Conservation (phyloP, 2,888 invertebrate species). For the Ellobium chinense region DNA sequence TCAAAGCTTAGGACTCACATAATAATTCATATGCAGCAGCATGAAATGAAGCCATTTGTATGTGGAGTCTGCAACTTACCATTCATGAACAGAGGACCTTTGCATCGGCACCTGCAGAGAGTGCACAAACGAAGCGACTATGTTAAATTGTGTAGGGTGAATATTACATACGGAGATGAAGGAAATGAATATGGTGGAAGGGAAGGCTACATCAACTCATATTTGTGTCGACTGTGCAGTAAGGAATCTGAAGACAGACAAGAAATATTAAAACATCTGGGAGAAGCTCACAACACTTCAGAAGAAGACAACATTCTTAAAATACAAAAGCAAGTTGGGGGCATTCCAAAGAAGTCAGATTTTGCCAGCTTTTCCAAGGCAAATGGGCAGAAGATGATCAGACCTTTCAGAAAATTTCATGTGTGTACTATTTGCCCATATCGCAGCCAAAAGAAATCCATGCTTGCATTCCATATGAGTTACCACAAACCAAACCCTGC, state of each 20-base stretch:
- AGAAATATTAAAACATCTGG: slow-evolving; percentile 65
- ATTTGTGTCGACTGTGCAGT: slow-evolving; percentile 64
- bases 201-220: slow-evolving; percentile 52
- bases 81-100: slow-evolving; percentile 78
- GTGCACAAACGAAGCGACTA: slow-evolving; percentile 63
- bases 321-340: slow-evolving; percentile 30
- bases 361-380: neutral
- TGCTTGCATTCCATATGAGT: slow-evolving; percentile 81
- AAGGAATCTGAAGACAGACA: slow-evolving; percentile 61
- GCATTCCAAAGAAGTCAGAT: neutral
- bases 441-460: slow-evolving; percentile 69
- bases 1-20: slow-evolving; percentile 68
- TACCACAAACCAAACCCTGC: slow-evolving; percentile 85
- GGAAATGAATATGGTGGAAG: slow-evolving; percentile 24
- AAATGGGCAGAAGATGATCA: slow-evolving; percentile 1
- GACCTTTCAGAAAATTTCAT: slow-evolving; percentile 61
- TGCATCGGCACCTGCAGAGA: slow-evolving; percentile 74
- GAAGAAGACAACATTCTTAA: slow-evolving; percentile 55
- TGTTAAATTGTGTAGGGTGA: slow-evolving; percentile 53
- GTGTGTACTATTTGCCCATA: slow-evolving; percentile 87
- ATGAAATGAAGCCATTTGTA: slow-evolving; percentile 68
- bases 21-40: slow-evolving; percentile 68
- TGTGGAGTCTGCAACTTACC: slow-evolving; percentile 77
- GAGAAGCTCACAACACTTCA: slow-evolving; percentile 61
- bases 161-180: slow-evolving; percentile 57